These are phyloP conservation scores for Cephus sareptanus DNA, from an alignment of 2,888 invertebrate genomes.

Conservation along the genomic window DNA sequence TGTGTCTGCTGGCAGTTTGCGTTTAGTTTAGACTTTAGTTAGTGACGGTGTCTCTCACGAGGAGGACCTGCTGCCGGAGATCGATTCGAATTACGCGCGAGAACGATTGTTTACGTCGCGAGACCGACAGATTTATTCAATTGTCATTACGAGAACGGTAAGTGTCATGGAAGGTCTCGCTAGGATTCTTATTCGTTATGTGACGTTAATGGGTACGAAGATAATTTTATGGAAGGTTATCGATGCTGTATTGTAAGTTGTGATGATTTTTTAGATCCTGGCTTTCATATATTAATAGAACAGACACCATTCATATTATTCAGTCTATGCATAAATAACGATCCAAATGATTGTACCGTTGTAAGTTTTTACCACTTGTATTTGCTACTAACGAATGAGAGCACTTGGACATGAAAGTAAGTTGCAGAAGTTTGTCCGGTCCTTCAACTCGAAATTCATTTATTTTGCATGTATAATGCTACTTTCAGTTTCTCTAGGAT, in stretches of 20 bases:
- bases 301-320: not conserved
- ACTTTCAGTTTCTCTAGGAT: not conserved
- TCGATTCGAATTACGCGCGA: conserved; percentile 6
- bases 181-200: not conserved
- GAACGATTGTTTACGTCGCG: conserved; percentile 20
- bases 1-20: conserved; percentile 30
- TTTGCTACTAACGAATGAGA: not conserved
- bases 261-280: no score
- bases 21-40: conserved; percentile 39
- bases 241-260: no score
- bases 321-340: not conserved
- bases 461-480: not conserved
- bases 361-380: not conserved
- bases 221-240: no score
- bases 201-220: not conserved
- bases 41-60: conserved; percentile 54
- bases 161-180: not conserved
- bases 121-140: conserved; percentile 16
- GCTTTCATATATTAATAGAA: no score
- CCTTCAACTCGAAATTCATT: not conserved
- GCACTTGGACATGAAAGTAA: not conserved
- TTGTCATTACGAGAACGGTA: conserved; percentile 40
- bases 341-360: not conserved
- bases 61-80: conserved; percentile 37
- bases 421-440: not conserved